Conservation (phyloP, 2,113 vertebrate genomes). For the Toxotes jaculatrix region DNA sequence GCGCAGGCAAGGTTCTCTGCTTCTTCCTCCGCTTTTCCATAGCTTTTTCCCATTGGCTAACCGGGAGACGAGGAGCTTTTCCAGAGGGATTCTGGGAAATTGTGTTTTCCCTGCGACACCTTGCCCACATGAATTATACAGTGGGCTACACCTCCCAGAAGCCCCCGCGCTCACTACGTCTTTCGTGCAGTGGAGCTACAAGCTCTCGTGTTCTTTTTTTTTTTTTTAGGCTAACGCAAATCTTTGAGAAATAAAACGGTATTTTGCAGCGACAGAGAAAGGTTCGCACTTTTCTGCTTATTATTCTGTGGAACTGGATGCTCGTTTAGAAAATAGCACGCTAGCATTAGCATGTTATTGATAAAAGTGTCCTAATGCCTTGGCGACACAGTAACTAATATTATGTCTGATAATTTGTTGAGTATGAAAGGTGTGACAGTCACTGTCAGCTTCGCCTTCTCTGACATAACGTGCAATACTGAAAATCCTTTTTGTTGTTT, state of each 20-base stretch:
- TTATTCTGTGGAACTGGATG: not conserved
- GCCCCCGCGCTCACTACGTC: not conserved
- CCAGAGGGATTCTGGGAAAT: conserved; percentile 65
- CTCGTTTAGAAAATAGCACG: conserved; percentile 14
- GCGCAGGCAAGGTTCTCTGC: not conserved
- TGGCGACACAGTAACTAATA: not conserved
- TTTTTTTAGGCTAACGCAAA: conserved; percentile 15
- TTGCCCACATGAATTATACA: fast-evolving
- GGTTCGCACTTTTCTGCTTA: not conserved
- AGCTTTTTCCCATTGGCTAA: conserved; percentile 13
- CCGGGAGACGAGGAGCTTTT: not conserved
- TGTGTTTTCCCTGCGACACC: not conserved
- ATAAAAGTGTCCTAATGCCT: not conserved
- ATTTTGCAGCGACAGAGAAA: not conserved
- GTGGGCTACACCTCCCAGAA: conserved; percentile 70
- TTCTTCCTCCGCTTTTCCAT: not conserved
- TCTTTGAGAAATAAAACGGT: not conserved
- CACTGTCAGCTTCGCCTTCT: not conserved
- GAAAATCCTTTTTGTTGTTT: not conserved
- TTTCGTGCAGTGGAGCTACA: not conserved
- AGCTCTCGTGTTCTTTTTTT: not conserved
- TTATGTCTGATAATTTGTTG: conserved; percentile 7
- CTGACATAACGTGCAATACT: not conserved
- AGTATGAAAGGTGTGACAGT: not conserved
- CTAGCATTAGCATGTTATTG: conserved; percentile 6